Conservation (phyloP, 1,140 invertebrate genomes). For the Steinernema khuongi region DNA sequence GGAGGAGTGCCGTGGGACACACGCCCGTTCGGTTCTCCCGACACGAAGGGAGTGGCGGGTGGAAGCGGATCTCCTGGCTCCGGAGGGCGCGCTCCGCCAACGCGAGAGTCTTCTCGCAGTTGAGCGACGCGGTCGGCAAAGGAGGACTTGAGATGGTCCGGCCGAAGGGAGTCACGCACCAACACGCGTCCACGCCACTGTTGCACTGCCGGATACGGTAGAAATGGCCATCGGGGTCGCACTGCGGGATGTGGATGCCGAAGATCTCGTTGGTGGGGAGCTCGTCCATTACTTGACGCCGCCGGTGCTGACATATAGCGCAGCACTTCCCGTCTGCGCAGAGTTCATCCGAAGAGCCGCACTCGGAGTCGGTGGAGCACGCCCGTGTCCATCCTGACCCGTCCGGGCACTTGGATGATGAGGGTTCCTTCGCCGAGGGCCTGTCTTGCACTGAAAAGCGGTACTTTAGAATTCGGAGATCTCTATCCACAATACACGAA, state of each 20-base stretch:
- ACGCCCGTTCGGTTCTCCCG: neutral
- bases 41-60: neutral
- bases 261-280: constrained; percentile 11
- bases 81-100: neutral
- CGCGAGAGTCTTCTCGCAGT: constrained; percentile 6
- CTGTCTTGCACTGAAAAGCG: constrained; percentile 1
- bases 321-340: constrained; percentile 5
- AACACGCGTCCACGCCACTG: neutral
- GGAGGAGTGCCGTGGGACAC: neutral
- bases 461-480: neutral
- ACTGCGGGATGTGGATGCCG: constrained; percentile 1
- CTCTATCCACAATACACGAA: no score
- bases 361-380: neutral
- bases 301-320: neutral
- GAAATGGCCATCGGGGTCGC: neutral
- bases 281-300: neutral
- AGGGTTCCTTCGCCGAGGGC: neutral
- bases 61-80: constrained; percentile 1
- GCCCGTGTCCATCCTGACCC: neutral
- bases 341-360: neutral
- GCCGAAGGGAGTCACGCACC: constrained; percentile 2
- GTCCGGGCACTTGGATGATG: neutral
- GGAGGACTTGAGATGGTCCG: neutral
- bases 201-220: constrained; percentile 5
- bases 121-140: neutral